Evolutionary conservation across 2,797 vertebrate species (phyloP).

Genomic region (Sciaenops ocellatus): DNA sequence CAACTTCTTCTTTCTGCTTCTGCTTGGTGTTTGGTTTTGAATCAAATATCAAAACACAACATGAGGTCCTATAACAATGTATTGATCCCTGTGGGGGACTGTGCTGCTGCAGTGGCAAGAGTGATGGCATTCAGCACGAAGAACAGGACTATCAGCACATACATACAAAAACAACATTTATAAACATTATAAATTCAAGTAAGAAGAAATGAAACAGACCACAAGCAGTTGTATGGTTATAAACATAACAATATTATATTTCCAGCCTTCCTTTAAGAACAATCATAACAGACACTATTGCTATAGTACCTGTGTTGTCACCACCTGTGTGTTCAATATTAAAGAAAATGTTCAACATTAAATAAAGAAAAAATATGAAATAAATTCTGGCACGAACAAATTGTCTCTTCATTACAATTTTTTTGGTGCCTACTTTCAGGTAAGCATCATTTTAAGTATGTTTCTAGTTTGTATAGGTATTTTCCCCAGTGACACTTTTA

Average conservation of each 20-base stretch:
- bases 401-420: neutral
- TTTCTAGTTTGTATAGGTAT: neutral
- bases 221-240: neutral
- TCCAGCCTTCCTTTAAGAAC: neutral
- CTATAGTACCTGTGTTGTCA: too few species aligned
- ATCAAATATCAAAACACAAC: conserved; percentile 71
- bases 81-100: conserved; percentile 66
- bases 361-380: neutral
- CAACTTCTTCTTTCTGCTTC: conserved; percentile 33
- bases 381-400: neutral
- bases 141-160: conserved; percentile 9
- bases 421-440: neutral
- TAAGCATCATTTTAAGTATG: neutral
- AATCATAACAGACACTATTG: neutral
- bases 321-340: neutral
- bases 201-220: neutral
- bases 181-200: neutral
- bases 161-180: conserved; percentile 2
- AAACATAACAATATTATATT: neutral
- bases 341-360: neutral
- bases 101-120: conserved; percentile 21
- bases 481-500: neutral
- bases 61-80: conserved; percentile 64
- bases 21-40: conserved; percentile 58
- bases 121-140: conserved; percentile 38